Evolutionary conservation across 53 echinoderm and acorn worm species (phyloP).

Genomic region (Mesocentrotus franciscanus): DNA sequence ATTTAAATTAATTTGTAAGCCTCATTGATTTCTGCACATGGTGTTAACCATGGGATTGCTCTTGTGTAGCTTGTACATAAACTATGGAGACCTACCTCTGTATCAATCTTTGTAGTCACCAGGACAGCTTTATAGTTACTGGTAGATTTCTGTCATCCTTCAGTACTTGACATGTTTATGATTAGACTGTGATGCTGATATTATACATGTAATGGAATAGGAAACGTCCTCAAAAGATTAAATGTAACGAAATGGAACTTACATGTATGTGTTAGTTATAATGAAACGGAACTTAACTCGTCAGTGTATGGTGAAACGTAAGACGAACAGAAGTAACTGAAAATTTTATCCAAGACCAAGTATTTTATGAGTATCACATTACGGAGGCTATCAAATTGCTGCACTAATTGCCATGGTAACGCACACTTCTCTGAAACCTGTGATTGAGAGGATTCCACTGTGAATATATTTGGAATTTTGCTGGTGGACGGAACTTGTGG

Average conservation of each 20-base stretch:
- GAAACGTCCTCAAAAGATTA: background rate
- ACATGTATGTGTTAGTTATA: too few relatives aligned
- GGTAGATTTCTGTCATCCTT: background rate
- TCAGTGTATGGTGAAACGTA: background rate
- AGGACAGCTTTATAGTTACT: too few relatives aligned
- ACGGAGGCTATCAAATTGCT: background rate
- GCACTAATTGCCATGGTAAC: background rate
- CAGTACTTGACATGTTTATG: background rate
- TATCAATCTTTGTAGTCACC: background rate
- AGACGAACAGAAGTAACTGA: background rate
- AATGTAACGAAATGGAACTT: background rate
- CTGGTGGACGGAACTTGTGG: constrained; percentile 8
- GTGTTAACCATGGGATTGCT: background rate
- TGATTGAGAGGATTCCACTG: constrained; percentile 3
- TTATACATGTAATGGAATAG: background rate
- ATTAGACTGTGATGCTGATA: background rate
- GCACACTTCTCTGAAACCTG: background rate
- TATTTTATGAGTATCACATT: background rate
- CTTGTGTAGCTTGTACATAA: background rate
- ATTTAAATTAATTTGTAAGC: constrained; percentile 28
- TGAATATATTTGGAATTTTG: background rate
- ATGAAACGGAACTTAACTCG: background rate
- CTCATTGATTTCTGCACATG: background rate
- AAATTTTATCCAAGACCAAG: background rate
- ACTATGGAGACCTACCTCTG: background rate